Conservation (phyloP, 2,797 vertebrate species). For the Melopsittacus undulatus region DNA sequence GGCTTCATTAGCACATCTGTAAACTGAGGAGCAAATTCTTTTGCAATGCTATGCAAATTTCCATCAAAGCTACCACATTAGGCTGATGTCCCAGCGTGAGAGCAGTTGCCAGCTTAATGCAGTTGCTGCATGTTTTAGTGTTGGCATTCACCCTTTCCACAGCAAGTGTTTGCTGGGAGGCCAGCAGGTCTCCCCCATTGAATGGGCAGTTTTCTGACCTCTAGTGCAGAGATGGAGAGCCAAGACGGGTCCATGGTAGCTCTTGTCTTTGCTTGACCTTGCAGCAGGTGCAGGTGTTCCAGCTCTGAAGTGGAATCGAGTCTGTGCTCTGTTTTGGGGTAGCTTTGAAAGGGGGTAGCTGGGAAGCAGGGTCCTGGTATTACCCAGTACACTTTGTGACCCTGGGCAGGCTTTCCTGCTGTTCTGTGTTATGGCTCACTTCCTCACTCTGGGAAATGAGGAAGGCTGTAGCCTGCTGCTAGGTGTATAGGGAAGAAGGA, state of each 20-base stretch:
- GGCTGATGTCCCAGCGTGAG: constrained; percentile 1
- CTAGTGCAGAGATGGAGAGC: neutral
- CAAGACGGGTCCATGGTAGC: fast-evolving
- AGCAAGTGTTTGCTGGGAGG: neutral
- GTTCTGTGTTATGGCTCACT: neutral
- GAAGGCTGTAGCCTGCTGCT: neutral
- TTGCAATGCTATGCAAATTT: constrained; percentile 48
- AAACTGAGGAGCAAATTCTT: constrained; percentile 28
- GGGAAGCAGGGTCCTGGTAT: neutral
- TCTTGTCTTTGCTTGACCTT: neutral
- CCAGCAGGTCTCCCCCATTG: neutral
- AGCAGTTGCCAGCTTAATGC: constrained; percentile 36
- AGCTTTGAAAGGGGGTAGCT: neutral
- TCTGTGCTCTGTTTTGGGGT: neutral
- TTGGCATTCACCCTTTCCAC: constrained; percentile 19
- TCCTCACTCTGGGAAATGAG: neutral
- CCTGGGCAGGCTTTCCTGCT: neutral
- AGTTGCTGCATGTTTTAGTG: constrained; percentile 10
- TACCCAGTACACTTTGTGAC: neutral
- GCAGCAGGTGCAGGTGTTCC: neutral
- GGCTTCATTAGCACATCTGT: constrained; percentile 15
- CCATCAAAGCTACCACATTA: constrained; percentile 31
- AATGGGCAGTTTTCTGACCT: neutral
- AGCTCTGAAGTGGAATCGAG: neutral
- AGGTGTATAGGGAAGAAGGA: neutral